Base-by-base conservation (phyloP, 2,888 invertebrate genomes). In the Odontocerum albicorne region DNA sequence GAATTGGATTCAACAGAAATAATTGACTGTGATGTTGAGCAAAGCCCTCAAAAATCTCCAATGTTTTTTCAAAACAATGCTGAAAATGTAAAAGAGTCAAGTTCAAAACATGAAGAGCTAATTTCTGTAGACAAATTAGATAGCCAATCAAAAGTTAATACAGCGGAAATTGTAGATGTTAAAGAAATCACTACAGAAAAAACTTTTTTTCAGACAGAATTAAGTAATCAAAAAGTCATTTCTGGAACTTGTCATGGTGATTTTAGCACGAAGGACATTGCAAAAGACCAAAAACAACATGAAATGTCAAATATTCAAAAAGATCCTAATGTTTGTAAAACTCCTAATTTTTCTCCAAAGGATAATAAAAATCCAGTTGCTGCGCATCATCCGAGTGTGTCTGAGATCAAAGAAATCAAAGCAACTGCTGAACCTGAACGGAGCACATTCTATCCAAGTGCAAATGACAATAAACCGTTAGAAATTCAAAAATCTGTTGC, bases 1-100 rank as follows among this genome's bases (percentile, higher is more conserved):
- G 73, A 73, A 22, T 10, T 12, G 1, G 21, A 21, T 15, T 15
- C 22, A 6, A 16, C 43, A 8, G 43, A 43, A 43, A 27, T 51
- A 16, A 51, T 51, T 35, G 51, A 51, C 16, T 51, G 51, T 36
- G 51, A 51, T 21, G 43, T 33, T 8, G 43, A 27, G 22, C 32
- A 35, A 36, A 35, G 3, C n/a, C 2, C 12, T n/a, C 17, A 16
- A 8, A 49, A 49, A 20, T 13, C 31, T 17, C 15, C 51, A n/a
- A 21, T 16, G n/a, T 22, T 44, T 31, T 43, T 51, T 36, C 36
- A 43, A 17, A 36, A 32, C 22, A 43, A 44, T 36, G n/a, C 21
- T 10, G 39, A 21, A 8, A 49, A 1, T 40, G 32, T 17, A n/a
- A 39, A 40, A 32, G 16, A 40, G 33, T 33, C 33, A 12, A 12